Evolutionary conservation across 2,888 invertebrate species (phyloP), one percentile per base, ranked within the genome.

Genomic region (Chrysotoxum bicinctum): DNA sequence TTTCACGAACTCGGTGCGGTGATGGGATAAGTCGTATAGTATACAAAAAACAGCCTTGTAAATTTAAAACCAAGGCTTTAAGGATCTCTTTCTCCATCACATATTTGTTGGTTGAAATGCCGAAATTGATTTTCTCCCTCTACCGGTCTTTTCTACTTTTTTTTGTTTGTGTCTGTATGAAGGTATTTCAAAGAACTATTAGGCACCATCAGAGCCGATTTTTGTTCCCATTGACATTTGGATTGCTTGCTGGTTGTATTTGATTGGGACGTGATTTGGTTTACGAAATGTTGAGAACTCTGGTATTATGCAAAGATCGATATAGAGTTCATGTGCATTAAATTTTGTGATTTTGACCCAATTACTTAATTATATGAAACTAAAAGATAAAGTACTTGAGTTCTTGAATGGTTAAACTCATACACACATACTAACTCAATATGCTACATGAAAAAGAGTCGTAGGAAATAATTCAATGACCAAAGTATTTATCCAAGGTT

Each of bases 261-360:
- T 79, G 75, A 66, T 72, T 84, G 83, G 58, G 58, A 79, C 79
- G 75, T 84, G 80, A 84, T 76, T 80, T 75, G 75, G 23, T 70
- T 83, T 66, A 21, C n/a, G 40, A 52, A 76, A 26, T 52, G 56
- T 43, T 60, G n/a, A n/a, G 50, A 45, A 77, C 19, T 19, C 26
- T 35, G 32, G 32, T 68, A 56, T 70, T 56, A 50, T 64, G 62
- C 69, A 64, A 75, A 69, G 56, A 70, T 70, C 56, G 56, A 66
- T 66, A 48, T 21, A 52, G n/a, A 69, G 23, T 58, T 19, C 19
- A 16, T 76, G 48, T 58, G 48, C 16, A 62, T 45, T 70, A 70
- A 70, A 64, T 70, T 77, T 69, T 52, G 60, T 43, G 68, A 50
- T 23, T 68, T 54, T 37, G 21, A 52, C 19, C 56, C 66, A 58